A percentile compares a stretch with the other conserved stretches of the same genome.
phyloP scores from a whole-genome alignment of 2,113 vertebrate species.

The Platichthys stellatus region DNA sequence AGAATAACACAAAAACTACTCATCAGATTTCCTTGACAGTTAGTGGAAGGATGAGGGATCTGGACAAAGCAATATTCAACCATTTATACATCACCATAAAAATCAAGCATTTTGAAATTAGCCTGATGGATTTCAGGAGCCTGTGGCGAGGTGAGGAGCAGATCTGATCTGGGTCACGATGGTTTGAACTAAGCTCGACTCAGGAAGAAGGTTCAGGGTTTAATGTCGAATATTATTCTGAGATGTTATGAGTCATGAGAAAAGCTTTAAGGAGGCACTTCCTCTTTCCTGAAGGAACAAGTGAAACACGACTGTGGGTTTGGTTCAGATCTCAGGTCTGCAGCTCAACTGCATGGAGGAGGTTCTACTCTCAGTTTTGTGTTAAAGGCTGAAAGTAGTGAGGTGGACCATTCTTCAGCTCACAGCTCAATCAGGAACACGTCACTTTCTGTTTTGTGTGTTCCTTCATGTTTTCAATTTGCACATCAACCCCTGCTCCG shows the following conservation, averaged over 20 bases:
- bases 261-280: too few relatives aligned
- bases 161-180: too few relatives aligned
- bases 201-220: not conserved
- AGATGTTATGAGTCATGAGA: too few relatives aligned
- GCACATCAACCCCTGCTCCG: slow-evolving; percentile 43
- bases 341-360: not conserved
- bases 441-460: not conserved
- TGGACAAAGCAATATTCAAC: too few relatives aligned
- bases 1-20: too few relatives aligned
- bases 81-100: too few relatives aligned
- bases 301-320: not conserved
- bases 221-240: not conserved
- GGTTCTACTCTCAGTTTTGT: not conserved
- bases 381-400: not conserved
- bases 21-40: too few relatives aligned
- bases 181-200: too few relatives aligned
- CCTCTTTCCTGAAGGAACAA: not conserved
- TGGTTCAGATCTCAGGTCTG: not conserved
- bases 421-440: not conserved
- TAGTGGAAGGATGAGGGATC: too few relatives aligned
- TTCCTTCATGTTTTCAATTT: slow-evolving; percentile 31
- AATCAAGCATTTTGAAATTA: too few relatives aligned
- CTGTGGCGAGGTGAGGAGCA: too few relatives aligned
- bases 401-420: slow-evolving; percentile 3
- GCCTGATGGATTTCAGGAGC: too few relatives aligned